Evolutionary conservation across 2,888 invertebrate species (phyloP), one percentile per base, ranked within the genome.

Genomic region (Smittia sp.): DNA sequence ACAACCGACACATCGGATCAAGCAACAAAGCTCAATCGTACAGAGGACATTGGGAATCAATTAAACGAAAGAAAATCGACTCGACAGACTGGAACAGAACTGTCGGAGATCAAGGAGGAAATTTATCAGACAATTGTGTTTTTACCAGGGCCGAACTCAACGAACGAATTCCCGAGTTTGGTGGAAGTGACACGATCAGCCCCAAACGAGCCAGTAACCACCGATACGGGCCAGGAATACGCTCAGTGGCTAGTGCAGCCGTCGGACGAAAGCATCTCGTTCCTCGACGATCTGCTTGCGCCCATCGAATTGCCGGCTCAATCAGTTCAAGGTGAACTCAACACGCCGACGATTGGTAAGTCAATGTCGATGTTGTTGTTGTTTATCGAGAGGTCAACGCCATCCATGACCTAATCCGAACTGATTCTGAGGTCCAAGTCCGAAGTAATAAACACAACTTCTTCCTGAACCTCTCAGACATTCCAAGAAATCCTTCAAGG

Each of bases 271-370:
- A n/a, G 27, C 25, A 54, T 25, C 46, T 27, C 27, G 69, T 69
- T 69, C 24, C 72, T 63, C n/a, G 72, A 72, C 32, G 72, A 62
- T 13, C 22, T 58, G 62, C 38, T 24, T 4, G 18, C 32, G 62
- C 62, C 72, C 6, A 54, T 52, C 58, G 58, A 18, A 22, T 58
- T 58, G 22, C 58, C 18, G 58, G 58, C 18, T 46, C 24, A 27
- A 25, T 54, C 54, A 52, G 32, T 46, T 72, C 72, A 72, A 54
- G 72, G 62, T 72, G 72, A 72, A 72, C 62, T 72, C 62, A 72
- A 72, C 32, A 72, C 58, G 24, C 72, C 72, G 22, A 54, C 63
- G 11, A 62, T 62, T 38, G 72, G 72, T 72, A 62, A 72, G 72
- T 54, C 54, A 22, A 70, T 46, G 18, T 58, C 54, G 41, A 70